Evolutionary conservation across 2,888 invertebrate species (phyloP).

Genomic region (Acheta domesticus): DNA sequence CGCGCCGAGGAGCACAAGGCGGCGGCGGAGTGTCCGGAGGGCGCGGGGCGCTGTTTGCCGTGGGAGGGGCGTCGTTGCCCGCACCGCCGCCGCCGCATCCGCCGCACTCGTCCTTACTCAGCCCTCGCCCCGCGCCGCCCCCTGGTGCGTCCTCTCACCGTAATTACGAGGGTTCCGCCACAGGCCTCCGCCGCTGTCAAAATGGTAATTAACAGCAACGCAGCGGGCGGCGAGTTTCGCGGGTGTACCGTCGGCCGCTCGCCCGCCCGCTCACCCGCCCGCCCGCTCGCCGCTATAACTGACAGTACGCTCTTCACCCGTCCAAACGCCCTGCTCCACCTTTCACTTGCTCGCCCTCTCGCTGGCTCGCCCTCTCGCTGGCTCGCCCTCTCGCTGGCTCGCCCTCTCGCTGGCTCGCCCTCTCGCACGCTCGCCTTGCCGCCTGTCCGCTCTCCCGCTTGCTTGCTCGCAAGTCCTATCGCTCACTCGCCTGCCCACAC

Average conservation of each 20-base stretch:
- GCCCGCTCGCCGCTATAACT: not conserved
- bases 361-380: too few relatives aligned
- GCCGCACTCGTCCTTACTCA: not conserved
- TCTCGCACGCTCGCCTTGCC: too few relatives aligned
- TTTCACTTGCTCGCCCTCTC: too few relatives aligned
- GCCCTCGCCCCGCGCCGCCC: not conserved
- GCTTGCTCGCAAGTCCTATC: too few relatives aligned
- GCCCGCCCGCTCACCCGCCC: not conserved
- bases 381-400: too few relatives aligned
- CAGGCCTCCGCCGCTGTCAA: not conserved
- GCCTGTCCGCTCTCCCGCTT: too few relatives aligned
- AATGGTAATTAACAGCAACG: slow-evolving; percentile 3
- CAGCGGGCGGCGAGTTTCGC: not conserved
- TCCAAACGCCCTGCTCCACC: not conserved
- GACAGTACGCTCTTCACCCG: not conserved
- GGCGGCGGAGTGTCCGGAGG: too few relatives aligned
- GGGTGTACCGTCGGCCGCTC: not conserved
- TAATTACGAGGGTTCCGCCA: slow-evolving; percentile 3
- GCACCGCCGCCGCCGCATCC: not conserved
- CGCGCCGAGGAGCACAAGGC: too few relatives aligned
- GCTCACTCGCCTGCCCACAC: too few relatives aligned
- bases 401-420: too few relatives aligned
- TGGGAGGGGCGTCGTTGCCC: too few relatives aligned
- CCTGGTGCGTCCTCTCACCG: not conserved
- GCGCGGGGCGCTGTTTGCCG: too few relatives aligned